Evolutionary conservation across 2,797 vertebrate genomes (phyloP).

Genomic region (Lepilemur septentrionalis): DNA sequence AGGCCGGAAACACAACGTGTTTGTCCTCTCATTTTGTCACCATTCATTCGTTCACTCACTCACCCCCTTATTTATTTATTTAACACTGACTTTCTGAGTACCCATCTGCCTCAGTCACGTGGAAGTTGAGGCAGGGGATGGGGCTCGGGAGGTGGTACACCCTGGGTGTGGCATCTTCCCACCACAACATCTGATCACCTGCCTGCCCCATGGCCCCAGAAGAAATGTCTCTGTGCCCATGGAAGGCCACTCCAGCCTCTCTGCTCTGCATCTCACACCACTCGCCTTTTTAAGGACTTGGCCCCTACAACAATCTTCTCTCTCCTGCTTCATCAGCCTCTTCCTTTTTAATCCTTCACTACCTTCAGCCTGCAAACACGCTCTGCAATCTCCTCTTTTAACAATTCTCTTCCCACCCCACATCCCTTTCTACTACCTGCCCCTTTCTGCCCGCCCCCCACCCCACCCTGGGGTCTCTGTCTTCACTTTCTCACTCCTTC

Average conservation of each 20-base stretch:
- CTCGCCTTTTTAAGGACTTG: not conserved
- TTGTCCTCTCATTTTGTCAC: not conserved
- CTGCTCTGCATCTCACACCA: not conserved
- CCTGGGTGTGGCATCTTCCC: not conserved
- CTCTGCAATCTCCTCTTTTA: not conserved
- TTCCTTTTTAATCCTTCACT: not conserved
- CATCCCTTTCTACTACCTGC: not conserved
- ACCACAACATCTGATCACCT: not conserved
- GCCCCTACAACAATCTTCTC: not conserved
- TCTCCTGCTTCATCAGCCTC: not conserved
- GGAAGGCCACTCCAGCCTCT: not conserved
- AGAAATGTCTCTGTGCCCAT: not conserved
- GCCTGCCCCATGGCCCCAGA: not conserved
- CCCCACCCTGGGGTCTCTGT: not conserved
- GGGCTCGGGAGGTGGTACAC: not conserved
- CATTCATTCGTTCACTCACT: not conserved
- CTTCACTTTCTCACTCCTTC: not conserved
- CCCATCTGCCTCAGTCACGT: not conserved
- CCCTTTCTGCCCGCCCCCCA: too few species aligned
- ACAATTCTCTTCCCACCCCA: not conserved
- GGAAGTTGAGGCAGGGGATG: not conserved
- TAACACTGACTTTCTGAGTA: not conserved
- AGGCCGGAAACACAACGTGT: not conserved
- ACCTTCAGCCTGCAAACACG: not conserved
- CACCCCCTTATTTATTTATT: not conserved